Percentiles rank a stretch among this genome's conserved stretches.
Evolutionary conservation across 1,140 invertebrate species (phyloP).

Genomic region (Drosophila equinoxialis): DNA sequence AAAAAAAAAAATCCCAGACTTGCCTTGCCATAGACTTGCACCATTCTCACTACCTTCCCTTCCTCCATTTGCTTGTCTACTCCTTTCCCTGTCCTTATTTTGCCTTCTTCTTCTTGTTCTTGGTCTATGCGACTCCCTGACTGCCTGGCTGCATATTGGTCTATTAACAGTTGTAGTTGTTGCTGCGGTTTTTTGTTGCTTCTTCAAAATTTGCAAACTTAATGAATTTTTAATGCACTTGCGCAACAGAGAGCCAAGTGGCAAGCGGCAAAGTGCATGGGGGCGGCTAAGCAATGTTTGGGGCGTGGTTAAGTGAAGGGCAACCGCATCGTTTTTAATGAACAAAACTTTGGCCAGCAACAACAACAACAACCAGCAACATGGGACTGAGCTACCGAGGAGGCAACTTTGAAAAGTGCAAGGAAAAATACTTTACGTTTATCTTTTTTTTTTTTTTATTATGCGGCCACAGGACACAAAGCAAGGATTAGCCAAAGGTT

Average conservation of each 20-base stretch:
- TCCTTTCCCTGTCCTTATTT: not conserved
- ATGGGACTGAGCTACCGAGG: conserved; percentile 6
- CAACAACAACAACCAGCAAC: conserved; percentile 20
- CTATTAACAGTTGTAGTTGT: conserved; percentile 79
- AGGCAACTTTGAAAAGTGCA: conserved; percentile 73
- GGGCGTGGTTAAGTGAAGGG: conserved; percentile 79
- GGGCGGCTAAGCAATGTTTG: conserved; percentile 61
- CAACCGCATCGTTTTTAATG: conserved; percentile 78
- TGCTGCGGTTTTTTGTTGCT: conserved; percentile 71
- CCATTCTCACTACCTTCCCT: not conserved
- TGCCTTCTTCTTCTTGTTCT: not conserved
- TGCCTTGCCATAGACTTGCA: conserved; percentile 30
- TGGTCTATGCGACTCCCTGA: not conserved
- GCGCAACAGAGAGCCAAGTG: conserved; percentile 60
- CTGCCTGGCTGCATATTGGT: conserved; percentile 67
- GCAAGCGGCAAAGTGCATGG: conserved; percentile 35
- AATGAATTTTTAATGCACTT: conserved; percentile 83
- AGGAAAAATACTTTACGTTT: conserved; percentile 75
- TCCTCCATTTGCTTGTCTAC: not conserved
- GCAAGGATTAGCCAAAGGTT: conserved; percentile 73
- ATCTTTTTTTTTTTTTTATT: conserved; percentile 46
- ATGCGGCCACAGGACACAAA: conserved; percentile 73
- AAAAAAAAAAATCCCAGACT: conserved; percentile 77
- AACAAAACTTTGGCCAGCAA: conserved; percentile 76
- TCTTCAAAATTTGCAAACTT: conserved; percentile 81